Base-by-base conservation (phyloP, 2,888 invertebrate genomes). In the Acronicta aceris region DNA sequence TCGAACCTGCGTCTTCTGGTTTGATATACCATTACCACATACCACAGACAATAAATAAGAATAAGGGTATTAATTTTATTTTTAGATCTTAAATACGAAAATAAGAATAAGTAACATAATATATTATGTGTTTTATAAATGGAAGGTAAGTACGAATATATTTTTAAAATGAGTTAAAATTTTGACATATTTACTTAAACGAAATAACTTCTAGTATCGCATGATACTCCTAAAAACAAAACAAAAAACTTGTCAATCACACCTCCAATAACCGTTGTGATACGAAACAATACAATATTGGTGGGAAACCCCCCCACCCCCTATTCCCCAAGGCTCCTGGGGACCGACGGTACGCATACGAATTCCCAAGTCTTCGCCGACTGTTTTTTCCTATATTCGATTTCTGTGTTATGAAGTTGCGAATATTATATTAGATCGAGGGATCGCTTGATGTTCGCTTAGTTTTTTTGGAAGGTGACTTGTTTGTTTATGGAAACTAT, bases 361-460 rank as follows among this genome's bases (percentile, higher is more conserved):
- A 72, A 76, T 73, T 33, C 51, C 55, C 25, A 16, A 16, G 47
- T 61, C 45, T 53, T 45, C 47, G 16, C 43, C 17, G 41, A 73
- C 53, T 63, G 70, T 70, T 76, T 74, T 69, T 76, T 70, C 54
- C 60, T 75, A 65, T 74, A 75, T 77, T 69, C 64, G 73, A 75
- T 73, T 71, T 70, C 54, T 65, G 56, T 55, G 65, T 65, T 75
- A 69, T 57, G 61, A 54, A 67, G 46, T 75, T 71, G 42, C 30
- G 68, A 69, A 77, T 75, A 71, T 69, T 77, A 71, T 72, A 76
- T 71, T 62, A 63, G 55, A 61, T 62, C 12, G 54, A 15, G 40
- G 40, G 27, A 59, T 57, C 51, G 51, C 3, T 40, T 46, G 33
- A 51, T 58, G 53, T 56, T 61, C 48, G 16, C n/a, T 63, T 48